Conservation (phyloP, 2,888 invertebrate genomes). For the Tenthredo distinguenda region DNA sequence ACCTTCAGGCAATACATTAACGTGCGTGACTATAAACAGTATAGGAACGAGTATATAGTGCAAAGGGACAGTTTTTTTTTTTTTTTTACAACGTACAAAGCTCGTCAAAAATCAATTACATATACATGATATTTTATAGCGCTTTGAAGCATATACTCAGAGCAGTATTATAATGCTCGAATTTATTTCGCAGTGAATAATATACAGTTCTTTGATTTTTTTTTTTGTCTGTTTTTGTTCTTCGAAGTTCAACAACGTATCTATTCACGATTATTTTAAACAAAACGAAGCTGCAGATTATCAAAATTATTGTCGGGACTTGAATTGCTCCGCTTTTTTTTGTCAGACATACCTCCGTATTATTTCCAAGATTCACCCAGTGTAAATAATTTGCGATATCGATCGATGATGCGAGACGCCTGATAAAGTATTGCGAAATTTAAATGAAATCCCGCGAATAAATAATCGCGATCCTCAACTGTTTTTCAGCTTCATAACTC, state of each 20-base stretch:
- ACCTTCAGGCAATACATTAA: conserved; percentile 24
- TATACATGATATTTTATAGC: background rate
- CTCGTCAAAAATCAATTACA: background rate
- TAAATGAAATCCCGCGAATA: background rate
- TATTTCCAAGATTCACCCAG: background rate
- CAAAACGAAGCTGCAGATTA: background rate
- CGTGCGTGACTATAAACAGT: conserved; percentile 36
- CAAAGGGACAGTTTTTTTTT: background rate
- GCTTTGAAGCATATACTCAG: background rate
- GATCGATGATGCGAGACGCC: background rate
- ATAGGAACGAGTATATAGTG: background rate
- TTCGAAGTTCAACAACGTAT: background rate
- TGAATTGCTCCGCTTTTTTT: background rate
- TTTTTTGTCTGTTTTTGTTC: background rate
- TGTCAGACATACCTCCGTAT: too few relatives aligned
- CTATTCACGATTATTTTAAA: background rate
- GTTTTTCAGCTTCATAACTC: background rate
- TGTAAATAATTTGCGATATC: background rate
- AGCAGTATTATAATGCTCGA: background rate
- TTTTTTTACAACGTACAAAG: conserved; percentile 6
- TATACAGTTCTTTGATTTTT: background rate
- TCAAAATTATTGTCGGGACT: background rate
- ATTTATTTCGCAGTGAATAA: background rate
- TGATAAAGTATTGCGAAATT: background rate
- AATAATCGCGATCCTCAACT: background rate